These are phyloP conservation scores for Lanistes nyassanus DNA, from an alignment of 1,140 invertebrate species.

Conservation along the genomic window DNA sequence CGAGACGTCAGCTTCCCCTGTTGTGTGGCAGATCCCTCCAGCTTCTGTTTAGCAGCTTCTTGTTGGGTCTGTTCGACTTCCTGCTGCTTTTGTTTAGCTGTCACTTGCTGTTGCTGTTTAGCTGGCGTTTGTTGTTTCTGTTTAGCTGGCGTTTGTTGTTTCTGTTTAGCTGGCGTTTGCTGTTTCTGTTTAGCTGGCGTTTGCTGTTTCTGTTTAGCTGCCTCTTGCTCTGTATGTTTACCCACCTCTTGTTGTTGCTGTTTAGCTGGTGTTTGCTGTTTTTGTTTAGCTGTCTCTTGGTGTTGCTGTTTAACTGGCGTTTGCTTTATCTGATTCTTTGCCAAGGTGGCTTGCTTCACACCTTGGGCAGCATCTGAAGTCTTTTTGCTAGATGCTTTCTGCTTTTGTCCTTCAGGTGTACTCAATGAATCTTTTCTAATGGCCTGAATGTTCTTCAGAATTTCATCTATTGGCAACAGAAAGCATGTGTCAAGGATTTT, in stretches of 20 bases:
- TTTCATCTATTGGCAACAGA: slow-evolving; percentile 4
- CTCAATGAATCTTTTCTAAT: slow-evolving; percentile 7
- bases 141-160: not conserved
- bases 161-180: not conserved
- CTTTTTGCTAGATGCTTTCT: not conserved
- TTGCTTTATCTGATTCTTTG: too few species aligned
- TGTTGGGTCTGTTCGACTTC: not conserved
- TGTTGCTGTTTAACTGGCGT: too few species aligned
- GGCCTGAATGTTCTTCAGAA: slow-evolving; percentile 12
- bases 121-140: not conserved
- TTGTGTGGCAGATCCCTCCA: not conserved
- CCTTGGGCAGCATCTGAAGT: too few species aligned
- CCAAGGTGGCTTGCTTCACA: too few species aligned
- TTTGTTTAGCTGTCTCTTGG: too few species aligned
- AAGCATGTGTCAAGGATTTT: not conserved
- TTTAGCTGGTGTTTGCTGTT: not conserved
- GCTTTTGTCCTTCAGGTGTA: not conserved
- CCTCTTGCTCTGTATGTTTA: not conserved
- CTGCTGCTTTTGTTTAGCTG: not conserved
- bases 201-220: not conserved
- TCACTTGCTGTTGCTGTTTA: slow-evolving; percentile 6
- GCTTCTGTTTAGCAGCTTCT: slow-evolving; percentile 4
- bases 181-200: not conserved
- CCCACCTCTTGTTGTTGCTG: not conserved
- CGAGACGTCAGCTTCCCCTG: too few species aligned